Conservation (phyloP, 37 sponge, comb jelly and placozoan genomes). For the Amphimedon queenslandica region DNA sequence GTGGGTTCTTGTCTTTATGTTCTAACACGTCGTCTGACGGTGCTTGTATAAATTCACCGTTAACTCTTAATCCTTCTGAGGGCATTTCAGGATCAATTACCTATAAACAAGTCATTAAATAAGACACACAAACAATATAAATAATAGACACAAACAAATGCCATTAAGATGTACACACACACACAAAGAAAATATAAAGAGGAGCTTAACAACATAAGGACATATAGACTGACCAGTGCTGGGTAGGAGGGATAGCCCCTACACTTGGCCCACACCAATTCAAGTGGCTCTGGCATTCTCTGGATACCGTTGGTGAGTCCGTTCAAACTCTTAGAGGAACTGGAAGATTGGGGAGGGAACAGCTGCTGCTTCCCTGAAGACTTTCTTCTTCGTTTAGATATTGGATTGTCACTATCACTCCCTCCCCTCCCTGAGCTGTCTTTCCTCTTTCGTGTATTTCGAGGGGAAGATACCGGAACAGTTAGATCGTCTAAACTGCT, state of each 20-base stretch:
- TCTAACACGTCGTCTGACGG: constrained; percentile 89
- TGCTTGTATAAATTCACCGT: constrained; percentile 71
- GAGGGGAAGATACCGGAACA: background rate
- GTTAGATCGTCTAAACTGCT: constrained; percentile 51
- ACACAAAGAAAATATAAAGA: no score
- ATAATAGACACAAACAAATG: no score
- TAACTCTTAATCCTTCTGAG: constrained; percentile 43
- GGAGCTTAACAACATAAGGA: no score
- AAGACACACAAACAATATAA: no score
- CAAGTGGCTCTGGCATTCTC: constrained; percentile 18
- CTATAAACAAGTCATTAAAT: constrained; percentile 56
- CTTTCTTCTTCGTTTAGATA: background rate
- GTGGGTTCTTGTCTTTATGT: constrained; percentile 51
- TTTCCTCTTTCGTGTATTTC: background rate
- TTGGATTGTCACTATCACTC: background rate
- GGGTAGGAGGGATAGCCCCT: constrained; percentile 94
- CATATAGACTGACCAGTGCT: constrained; percentile 97
- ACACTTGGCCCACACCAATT: constrained; percentile 99
- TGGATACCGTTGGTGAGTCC: background rate
- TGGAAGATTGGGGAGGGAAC: background rate
- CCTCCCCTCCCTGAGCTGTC: background rate
- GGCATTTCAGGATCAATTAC: constrained; percentile 87
- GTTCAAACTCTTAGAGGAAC: background rate
- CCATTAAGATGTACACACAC: no score
- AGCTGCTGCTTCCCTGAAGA: background rate